Percentiles rank a stretch among this genome's conserved stretches.
Conservation (phyloP, 2,888 invertebrate genomes). For the Drosophila subquinaria region DNA sequence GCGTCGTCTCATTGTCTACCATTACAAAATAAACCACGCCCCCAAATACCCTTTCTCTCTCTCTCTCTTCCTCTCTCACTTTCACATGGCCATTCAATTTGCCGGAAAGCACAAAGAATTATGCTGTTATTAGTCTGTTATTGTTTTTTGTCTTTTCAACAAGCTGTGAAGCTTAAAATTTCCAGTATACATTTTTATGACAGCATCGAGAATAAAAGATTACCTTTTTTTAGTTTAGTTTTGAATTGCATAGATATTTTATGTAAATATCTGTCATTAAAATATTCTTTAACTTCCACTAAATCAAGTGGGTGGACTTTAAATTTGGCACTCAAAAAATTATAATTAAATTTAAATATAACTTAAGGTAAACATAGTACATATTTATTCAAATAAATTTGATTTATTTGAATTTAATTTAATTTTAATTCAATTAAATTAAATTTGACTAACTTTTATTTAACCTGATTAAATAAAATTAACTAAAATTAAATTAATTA, state of each 20-base stretch:
- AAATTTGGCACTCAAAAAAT: too few species aligned
- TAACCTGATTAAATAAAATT: too few species aligned
- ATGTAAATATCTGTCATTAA: not conserved
- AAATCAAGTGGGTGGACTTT: too few species aligned
- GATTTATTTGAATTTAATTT: too few species aligned
- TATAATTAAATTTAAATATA: too few species aligned
- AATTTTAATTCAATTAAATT: too few species aligned
- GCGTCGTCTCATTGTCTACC: not conserved
- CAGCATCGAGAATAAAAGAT: not conserved
- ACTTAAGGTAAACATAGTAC: too few species aligned
- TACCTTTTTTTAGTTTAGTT: not conserved
- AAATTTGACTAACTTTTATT: too few species aligned
- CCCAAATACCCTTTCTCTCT: not conserved
- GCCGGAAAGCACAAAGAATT: slow-evolving; percentile 13
- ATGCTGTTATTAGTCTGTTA: slow-evolving; percentile 3
- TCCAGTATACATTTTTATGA: not conserved
- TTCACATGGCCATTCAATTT: not conserved
- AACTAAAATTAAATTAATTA: too few species aligned
- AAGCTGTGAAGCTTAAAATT: slow-evolving; percentile 3
- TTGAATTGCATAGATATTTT: not conserved
- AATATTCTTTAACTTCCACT: not conserved
- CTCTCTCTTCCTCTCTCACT: not conserved
- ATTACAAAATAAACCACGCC: not conserved
- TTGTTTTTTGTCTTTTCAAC: slow-evolving; percentile 8
- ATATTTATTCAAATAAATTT: too few species aligned